Evolutionary conservation across 92 coral and sea anemone genomes (phyloP), one percentile per base, ranked within the genome.

Genomic region (Actinernus sp.): DNA sequence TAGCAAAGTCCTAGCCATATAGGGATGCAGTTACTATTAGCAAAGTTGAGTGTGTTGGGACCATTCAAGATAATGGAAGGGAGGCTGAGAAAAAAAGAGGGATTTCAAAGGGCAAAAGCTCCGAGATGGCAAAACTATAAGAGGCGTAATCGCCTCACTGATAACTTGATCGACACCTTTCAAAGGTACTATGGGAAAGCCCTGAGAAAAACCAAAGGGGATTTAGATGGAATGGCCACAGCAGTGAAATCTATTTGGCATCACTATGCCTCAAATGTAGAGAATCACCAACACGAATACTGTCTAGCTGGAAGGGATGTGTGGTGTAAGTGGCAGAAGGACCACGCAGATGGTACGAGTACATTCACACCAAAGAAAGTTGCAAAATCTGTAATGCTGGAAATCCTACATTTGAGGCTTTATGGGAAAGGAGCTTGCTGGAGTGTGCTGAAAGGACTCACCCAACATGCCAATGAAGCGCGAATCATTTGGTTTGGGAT

Each of bases 391-490:
- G 69, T 58, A 12, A 51, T 32, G 59, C 44, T 44, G 1, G 76
- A 55, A 1, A 62, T 58, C 39, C 18, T 58, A 50, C 51, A 19
- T 57, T 71, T 49, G 55, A 55, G 33, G 44, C 67, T 38, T 31
- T n/a, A n/a, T n/a, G n/a, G n/a, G n/a, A n/a, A n/a, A n/a, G n/a
- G n/a, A n/a, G n/a, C n/a, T n/a, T n/a, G 43, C 10, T 36, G 57
- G 40, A 63, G 72, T 24, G 74, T 68, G 24, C 34, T 78, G 27
- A 61, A 61, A 57, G 85, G 78, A 26, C 52, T 45, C 34, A 58
- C 85, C 12, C 85, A 78, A 52, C 68, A 52, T 39, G 45, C 29
- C 27, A 73, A 78, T 60, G 79, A 79, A 56, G 51, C 79, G 61
- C 51, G 30, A 60, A 27, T n/a, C n/a, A n/a, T n/a, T n/a, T n/a